A percentile compares a stretch with the other conserved stretches of the same genome.
phyloP scores from a whole-genome alignment of 2,888 invertebrate genomes.

The Rhopalosiphum nymphaeae region DNA sequence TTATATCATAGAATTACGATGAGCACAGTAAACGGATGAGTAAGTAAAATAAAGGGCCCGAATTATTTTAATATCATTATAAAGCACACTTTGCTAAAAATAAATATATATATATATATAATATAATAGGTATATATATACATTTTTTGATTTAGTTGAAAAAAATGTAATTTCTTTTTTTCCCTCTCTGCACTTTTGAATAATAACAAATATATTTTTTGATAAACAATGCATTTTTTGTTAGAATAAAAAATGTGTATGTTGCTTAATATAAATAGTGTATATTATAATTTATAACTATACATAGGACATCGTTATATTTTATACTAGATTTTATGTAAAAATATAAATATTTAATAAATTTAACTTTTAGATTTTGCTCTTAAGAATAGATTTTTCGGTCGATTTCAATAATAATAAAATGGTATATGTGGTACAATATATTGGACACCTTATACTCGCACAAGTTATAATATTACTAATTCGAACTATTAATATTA shows the following conservation, averaged over 20 bases:
- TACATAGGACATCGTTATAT: background rate
- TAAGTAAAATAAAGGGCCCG: constrained; percentile 46
- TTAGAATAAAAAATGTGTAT: background rate
- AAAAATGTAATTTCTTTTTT: background rate
- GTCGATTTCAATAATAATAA: background rate
- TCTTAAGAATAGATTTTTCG: background rate
- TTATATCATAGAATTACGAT: background rate
- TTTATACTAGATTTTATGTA: background rate
- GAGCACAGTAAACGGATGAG: constrained; percentile 30
- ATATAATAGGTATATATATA: background rate
- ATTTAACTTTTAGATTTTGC: background rate
- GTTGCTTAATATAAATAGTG: background rate
- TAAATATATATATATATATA: background rate
- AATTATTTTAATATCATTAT: constrained; percentile 34
- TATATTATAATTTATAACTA: background rate
- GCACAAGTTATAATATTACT: background rate
- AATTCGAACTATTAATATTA: background rate
- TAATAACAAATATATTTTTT: constrained; percentile 9
- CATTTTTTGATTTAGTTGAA: background rate
- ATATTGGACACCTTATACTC: background rate
- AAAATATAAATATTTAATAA: background rate
- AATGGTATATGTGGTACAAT: background rate
- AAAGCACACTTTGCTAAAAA: background rate
- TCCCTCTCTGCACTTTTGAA: background rate
- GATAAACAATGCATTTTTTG: constrained; percentile 16